These are phyloP conservation scores for Ahaetulla prasina DNA, from an alignment of 2,113 vertebrate genomes.

Conservation along the genomic window DNA sequence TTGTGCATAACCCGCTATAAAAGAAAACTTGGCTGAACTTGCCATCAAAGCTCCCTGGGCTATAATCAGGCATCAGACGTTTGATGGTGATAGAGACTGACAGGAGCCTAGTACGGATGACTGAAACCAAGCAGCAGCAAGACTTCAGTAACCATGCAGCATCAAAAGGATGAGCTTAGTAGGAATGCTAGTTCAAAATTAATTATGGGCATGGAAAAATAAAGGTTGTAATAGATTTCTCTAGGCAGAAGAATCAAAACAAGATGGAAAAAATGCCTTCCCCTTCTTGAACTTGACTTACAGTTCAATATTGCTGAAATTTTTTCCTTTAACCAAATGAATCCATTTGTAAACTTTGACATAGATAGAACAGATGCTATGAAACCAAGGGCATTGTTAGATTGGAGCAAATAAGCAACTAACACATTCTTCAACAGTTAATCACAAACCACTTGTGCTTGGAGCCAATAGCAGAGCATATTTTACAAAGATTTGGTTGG, in stretches of 20 bases:
- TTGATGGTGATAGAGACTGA: neutral
- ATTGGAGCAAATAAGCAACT: neutral
- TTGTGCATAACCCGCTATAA: neutral
- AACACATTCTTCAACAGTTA: conserved; percentile 19
- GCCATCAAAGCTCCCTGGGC: neutral
- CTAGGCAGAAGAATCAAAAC: neutral
- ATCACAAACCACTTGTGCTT: conserved; percentile 10
- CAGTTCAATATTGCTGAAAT: neutral
- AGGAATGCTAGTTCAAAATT: neutral
- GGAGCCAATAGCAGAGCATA: neutral
- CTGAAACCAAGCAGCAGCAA: neutral
- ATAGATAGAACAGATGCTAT: neutral
- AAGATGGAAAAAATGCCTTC: neutral
- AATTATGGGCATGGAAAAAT: neutral
- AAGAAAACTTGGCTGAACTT: neutral
- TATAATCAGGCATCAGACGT: neutral
- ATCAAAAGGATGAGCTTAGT: neutral
- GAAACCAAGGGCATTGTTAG: neutral
- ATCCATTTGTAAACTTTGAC: conserved; percentile 3
- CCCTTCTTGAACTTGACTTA: neutral
- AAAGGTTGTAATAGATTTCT: neutral
- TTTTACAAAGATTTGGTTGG: neutral
- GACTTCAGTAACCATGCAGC: neutral
- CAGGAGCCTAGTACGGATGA: neutral
- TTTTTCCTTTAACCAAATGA: neutral